Evolutionary conservation across 1,140 invertebrate species (phyloP).

Genomic region (Oedothorax gibbosus): DNA sequence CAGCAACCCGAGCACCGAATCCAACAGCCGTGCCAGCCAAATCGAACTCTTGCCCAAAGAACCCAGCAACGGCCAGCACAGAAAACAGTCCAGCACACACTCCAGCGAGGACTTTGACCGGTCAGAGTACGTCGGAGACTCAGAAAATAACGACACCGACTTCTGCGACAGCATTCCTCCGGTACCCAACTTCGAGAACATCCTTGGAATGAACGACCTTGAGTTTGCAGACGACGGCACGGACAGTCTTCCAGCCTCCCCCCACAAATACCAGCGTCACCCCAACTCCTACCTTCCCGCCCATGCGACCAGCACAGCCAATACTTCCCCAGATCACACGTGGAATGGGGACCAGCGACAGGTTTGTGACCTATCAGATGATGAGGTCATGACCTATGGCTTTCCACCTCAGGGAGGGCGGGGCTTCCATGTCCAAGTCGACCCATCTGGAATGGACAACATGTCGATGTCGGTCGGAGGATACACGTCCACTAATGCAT

Average conservation of each 20-base stretch:
- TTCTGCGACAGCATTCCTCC: slow-evolving; percentile 74
- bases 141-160: slow-evolving; percentile 74
- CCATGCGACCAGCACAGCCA: slow-evolving; percentile 47
- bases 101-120: slow-evolving; percentile 68
- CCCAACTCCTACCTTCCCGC: slow-evolving; percentile 85
- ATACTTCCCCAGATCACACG: slow-evolving; percentile 53
- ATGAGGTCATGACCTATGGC: slow-evolving; percentile 63
- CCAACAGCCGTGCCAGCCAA: slow-evolving; percentile 72
- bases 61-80: background rate
- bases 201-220: slow-evolving; percentile 68
- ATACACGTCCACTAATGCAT: slow-evolving; percentile 75
- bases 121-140: slow-evolving; percentile 78
- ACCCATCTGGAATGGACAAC: slow-evolving; percentile 73
- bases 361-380: slow-evolving; percentile 63
- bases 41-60: slow-evolving; percentile 53
- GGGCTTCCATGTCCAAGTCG: slow-evolving; percentile 48
- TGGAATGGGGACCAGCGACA: slow-evolving; percentile 61
- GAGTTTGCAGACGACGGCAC: slow-evolving; percentile 69
- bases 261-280: slow-evolving; percentile 82
- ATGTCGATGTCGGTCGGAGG: slow-evolving; percentile 78
- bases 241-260: slow-evolving; percentile 68
- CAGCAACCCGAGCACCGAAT: slow-evolving; percentile 88
- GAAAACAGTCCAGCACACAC: slow-evolving; percentile 68
- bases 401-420: slow-evolving; percentile 62
- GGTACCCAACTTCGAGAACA: slow-evolving; percentile 68